Conservation (phyloP, 1,140 invertebrate genomes). For the Aphidius gifuensis region DNA sequence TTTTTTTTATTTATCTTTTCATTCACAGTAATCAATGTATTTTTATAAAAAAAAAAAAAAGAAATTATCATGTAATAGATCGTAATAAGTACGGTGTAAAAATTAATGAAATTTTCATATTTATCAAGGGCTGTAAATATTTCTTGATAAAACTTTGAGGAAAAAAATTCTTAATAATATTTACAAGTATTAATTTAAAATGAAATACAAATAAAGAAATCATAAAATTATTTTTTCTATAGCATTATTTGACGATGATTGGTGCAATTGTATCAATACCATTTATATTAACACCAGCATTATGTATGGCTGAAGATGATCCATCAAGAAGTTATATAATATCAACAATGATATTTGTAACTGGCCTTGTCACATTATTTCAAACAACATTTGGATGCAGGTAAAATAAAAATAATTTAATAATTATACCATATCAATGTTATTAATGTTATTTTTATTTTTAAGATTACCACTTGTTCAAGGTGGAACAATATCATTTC, state of each 20-base stretch:
- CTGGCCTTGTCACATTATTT: conserved; percentile 77
- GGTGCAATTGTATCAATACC: conserved; percentile 82
- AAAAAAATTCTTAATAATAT: too few relatives aligned
- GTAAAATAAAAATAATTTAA: conserved; percentile 41
- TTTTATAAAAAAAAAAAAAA: too few relatives aligned
- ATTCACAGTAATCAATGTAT: too few relatives aligned
- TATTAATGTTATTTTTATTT: not conserved
- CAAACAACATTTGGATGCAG: conserved; percentile 81
- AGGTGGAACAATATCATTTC: conserved; percentile 81
- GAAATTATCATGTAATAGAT: too few relatives aligned
- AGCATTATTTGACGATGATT: conserved; percentile 88
- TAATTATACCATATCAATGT: too few relatives aligned
- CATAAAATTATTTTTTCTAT: too few relatives aligned
- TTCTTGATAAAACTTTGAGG: too few relatives aligned
- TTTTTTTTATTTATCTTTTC: too few relatives aligned
- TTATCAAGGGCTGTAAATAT: too few relatives aligned
- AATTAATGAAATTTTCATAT: too few relatives aligned
- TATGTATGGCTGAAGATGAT: conserved; percentile 79
- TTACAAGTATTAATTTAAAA: too few relatives aligned
- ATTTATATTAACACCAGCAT: conserved; percentile 74
- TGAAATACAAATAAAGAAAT: not conserved
- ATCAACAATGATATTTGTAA: conserved; percentile 85
- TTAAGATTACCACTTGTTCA: conserved; percentile 68
- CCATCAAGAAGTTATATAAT: conserved; percentile 78
- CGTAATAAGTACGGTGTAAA: too few relatives aligned